These are phyloP conservation scores for Glyptemys insculpta DNA, from an alignment of 2,797 vertebrate genomes.

Conservation along the genomic window DNA sequence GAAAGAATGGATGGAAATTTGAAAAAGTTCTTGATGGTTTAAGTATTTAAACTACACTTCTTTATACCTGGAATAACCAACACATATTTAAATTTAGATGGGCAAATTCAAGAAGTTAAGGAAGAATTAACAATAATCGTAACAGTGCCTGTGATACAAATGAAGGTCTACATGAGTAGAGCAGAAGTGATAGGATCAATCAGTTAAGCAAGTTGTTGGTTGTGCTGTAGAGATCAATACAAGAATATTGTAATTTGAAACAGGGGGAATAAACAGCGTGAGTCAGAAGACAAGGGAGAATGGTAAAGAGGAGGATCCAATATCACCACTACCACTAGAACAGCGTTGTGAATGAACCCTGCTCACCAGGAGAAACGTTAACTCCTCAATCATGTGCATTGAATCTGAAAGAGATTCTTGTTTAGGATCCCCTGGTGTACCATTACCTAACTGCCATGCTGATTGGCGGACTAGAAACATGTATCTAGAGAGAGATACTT, in stretches of 20 bases:
- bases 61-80: background rate
- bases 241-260: background rate
- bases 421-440: background rate
- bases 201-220: background rate
- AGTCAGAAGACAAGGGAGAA: background rate
- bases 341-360: background rate
- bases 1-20: slow-evolving; percentile 13
- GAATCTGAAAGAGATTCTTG: background rate
- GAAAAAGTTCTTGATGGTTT: background rate
- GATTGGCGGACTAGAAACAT: background rate
- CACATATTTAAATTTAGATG: background rate
- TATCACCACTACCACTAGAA: background rate
- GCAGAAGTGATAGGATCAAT: background rate
- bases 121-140: background rate
- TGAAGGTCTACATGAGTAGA: background rate
- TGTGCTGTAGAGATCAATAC: background rate
- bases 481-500: background rate
- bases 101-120: background rate
- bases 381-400: background rate
- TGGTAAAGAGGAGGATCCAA: background rate
- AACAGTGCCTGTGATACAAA: too few species aligned
- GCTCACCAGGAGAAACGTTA: background rate
- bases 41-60: background rate
- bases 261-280: background rate
- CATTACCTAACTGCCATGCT: background rate